phyloP scores from a whole-genome alignment of 2,113 vertebrate species.

The Sinocyclocheilus rhinocerous region DNA sequence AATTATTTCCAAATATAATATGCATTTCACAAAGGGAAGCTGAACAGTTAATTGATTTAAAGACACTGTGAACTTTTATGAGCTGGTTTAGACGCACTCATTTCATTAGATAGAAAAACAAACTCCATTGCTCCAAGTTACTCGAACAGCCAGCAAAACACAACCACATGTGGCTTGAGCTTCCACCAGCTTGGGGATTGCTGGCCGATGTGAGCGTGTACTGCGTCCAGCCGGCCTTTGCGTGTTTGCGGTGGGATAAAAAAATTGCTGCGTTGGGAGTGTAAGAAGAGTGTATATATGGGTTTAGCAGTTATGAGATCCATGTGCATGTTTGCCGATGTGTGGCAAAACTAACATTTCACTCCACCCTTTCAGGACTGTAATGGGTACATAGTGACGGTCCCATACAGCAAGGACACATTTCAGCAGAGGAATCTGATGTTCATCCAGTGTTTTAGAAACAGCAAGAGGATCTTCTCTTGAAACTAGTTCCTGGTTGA shows the following conservation, averaged over 20 bases:
- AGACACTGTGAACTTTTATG: too few relatives aligned
- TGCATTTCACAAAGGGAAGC: too few relatives aligned
- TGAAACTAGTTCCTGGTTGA: slow-evolving; percentile 17
- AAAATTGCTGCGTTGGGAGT: not conserved
- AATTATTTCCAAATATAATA: too few relatives aligned
- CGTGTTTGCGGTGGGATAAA: not conserved
- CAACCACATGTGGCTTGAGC: slow-evolving; percentile 7
- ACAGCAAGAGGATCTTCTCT: slow-evolving; percentile 17
- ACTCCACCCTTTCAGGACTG: not conserved
- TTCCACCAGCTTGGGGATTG: not conserved
- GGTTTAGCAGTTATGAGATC: not conserved
- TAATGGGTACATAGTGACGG: not conserved
- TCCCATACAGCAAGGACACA: not conserved
- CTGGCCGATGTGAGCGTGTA: not conserved
- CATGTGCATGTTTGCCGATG: not conserved
- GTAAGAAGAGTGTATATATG: not conserved
- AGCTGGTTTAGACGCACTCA: too few relatives aligned
- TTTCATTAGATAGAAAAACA: too few relatives aligned
- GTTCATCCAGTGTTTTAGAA: not conserved
- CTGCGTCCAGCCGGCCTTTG: not conserved
- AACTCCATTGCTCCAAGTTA: not conserved
- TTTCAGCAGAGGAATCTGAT: not conserved
- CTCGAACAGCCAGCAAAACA: not conserved
- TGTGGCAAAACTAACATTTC: not conserved
- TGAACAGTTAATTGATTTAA: too few relatives aligned